These are phyloP conservation scores for Phymatocera aterrima DNA, from an alignment of 2,888 invertebrate genomes.

Conservation along the genomic window DNA sequence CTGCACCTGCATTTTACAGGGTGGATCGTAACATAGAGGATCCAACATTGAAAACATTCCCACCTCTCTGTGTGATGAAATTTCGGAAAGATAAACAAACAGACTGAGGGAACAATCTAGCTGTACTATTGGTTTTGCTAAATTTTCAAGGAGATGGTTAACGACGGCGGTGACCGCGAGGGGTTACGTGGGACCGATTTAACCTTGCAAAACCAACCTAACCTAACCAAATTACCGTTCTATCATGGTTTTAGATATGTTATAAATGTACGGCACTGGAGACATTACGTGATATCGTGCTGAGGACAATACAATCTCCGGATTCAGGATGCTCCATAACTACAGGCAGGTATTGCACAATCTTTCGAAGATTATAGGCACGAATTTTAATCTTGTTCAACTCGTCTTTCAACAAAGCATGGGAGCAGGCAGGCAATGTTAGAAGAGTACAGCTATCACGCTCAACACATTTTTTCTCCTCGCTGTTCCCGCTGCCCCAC, in stretches of 20 bases:
- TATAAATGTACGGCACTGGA: background rate
- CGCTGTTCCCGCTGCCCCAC: background rate
- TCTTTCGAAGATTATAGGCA: background rate
- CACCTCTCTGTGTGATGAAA: too few species aligned
- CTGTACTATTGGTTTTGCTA: too few species aligned
- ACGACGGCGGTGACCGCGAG: too few species aligned
- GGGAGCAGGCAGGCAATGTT: background rate
- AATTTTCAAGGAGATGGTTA: too few species aligned
- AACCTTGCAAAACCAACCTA: background rate
- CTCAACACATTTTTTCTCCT: background rate
- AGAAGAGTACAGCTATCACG: background rate
- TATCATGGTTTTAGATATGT: too few species aligned
- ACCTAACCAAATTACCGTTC: background rate
- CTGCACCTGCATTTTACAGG: background rate
- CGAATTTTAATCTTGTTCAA: background rate
- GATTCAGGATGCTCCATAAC: constrained; percentile 36
- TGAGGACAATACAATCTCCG: constrained; percentile 34
- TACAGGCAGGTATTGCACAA: background rate
- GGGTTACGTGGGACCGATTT: background rate
- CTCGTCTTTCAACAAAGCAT: background rate
- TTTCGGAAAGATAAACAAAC: too few species aligned
- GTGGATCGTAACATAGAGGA: background rate
- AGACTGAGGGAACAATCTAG: too few species aligned
- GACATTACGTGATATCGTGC: constrained; percentile 40
- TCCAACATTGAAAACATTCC: too few species aligned